A percentile compares a stretch with the other conserved stretches of the same genome.
Conservation (phyloP, 2,888 invertebrate species). For the Pemphredon lugubris region DNA sequence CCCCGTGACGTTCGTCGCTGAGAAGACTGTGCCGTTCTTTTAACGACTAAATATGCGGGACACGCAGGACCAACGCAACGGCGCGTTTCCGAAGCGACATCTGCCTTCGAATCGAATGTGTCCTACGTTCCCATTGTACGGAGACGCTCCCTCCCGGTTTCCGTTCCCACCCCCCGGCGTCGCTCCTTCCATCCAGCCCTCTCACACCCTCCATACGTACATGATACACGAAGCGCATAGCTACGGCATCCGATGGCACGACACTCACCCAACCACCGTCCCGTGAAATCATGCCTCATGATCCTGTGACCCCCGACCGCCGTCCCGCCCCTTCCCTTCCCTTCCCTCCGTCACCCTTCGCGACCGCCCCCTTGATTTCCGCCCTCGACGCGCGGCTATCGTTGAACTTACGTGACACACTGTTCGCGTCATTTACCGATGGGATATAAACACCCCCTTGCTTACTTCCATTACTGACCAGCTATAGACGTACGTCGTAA, state of each 20-base stretch:
- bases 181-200: constrained; percentile 45
- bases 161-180: no score
- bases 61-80: constrained; percentile 41
- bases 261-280: constrained; percentile 76
- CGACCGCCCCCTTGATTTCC: constrained; percentile 43
- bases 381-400: constrained; percentile 28
- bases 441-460: neutral
- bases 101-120: constrained; percentile 69
- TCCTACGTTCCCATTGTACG: constrained; percentile 58
- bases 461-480: no score
- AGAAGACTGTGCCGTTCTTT: constrained; percentile 17
- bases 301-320: constrained; percentile 61
- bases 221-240: constrained; percentile 74
- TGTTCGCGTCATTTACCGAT: constrained; percentile 15
- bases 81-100: constrained; percentile 66
- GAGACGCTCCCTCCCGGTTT: constrained; percentile 62
- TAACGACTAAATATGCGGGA: constrained; percentile 49
- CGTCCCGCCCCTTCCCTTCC: constrained; percentile 21
- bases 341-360: constrained; percentile 28
- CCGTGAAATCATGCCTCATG: constrained; percentile 78
- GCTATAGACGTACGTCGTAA: no score
- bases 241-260: constrained; percentile 71
- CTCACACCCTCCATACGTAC: constrained; percentile 59
- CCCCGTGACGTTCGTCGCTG: neutral
- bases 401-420: constrained; percentile 15